Evolutionary conservation across 2,113 vertebrate species (phyloP), one percentile per base, ranked within the genome.

Genomic region (Vidua chalybeata): DNA sequence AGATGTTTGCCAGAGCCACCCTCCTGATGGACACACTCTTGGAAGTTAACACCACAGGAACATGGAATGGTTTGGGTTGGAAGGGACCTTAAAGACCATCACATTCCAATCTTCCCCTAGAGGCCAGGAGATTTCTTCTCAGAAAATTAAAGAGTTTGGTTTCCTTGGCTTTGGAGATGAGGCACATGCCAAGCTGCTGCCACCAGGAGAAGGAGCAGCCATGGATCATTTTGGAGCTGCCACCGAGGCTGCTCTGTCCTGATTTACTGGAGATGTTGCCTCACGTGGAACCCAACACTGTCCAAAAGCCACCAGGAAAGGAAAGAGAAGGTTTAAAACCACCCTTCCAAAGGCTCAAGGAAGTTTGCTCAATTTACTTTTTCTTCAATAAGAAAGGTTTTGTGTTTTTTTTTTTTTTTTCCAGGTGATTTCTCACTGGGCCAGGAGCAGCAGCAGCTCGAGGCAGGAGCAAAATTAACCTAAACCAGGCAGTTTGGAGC

Each of bases 221-320:
- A 1, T 1, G 67, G 58, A 35, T 37, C 27, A 10, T 13, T 52
- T 0, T 15, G 83, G 72, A 68, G 23, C 71, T 41, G 30, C 45
- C 59, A 11, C 11, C 0, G 0, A 7, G 14, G 24, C 51, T 1
- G 3, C 59, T 31, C 74, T 37, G 7, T 2, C 63, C 31, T 16
- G 10, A 58, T 49, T 49, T 35, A 17, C 37, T 12, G 13, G 1
- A 56, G 2, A 12, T 1, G 5, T 4, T 19, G 17, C 55, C 43
- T 46, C 6, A 0, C 4, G 0, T 0, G 30, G 52, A 87, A 41
- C 6, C 3, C 22, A n/a, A 39, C 6, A 0, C 3, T 23, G 27
- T 5, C 61, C 67, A 24, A 3, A 26, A 68, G 6, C 13, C 56
- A 66, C 39, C 6, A 23, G 28, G 35, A 79, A 41, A 78, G 64